Evolutionary conservation across 2,797 vertebrate species (phyloP).

Genomic region (Hippoglossus hippoglossus): DNA sequence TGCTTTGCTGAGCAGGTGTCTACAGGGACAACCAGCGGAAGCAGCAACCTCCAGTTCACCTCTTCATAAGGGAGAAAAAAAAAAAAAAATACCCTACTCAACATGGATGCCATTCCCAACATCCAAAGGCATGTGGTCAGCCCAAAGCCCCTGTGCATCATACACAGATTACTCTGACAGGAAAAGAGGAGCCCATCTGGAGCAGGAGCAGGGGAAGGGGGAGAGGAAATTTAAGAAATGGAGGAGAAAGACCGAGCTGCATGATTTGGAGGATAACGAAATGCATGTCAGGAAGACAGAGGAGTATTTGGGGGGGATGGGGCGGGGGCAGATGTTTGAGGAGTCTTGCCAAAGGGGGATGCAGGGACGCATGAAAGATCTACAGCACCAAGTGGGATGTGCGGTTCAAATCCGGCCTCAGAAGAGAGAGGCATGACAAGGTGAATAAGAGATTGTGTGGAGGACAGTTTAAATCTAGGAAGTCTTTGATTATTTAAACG

Average conservation of each 20-base stretch:
- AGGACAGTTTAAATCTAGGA: constrained; percentile 2
- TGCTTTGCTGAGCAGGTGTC: constrained; percentile 52
- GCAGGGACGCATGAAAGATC: constrained; percentile 31
- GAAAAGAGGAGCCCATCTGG: constrained; percentile 66
- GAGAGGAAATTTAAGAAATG: constrained; percentile 51
- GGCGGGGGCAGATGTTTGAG: constrained; percentile 51
- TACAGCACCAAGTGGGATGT: not conserved
- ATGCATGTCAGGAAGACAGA: constrained; percentile 27
- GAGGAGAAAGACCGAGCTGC: constrained; percentile 50
- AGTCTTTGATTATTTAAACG: constrained; percentile 14
- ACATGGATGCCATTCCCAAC: constrained; percentile 54
- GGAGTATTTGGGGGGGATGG: not conserved
- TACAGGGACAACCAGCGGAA: constrained; percentile 37
- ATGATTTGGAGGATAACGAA: constrained; percentile 42
- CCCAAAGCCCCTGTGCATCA: constrained; percentile 54
- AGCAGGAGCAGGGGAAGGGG: constrained; percentile 23
- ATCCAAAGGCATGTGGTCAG: constrained; percentile 66
- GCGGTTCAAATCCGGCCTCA: constrained; percentile 31
- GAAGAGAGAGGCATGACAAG: constrained; percentile 16
- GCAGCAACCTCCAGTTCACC: constrained; percentile 63
- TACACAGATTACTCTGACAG: constrained; percentile 50
- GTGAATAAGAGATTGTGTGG: constrained; percentile 9
- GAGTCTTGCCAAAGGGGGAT: constrained; percentile 40
- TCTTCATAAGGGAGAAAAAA: not conserved
- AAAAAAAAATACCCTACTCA: constrained; percentile 29